These are phyloP conservation scores for Carassius auratus DNA, from an alignment of 2,113 vertebrate species.

Conservation along the genomic window DNA sequence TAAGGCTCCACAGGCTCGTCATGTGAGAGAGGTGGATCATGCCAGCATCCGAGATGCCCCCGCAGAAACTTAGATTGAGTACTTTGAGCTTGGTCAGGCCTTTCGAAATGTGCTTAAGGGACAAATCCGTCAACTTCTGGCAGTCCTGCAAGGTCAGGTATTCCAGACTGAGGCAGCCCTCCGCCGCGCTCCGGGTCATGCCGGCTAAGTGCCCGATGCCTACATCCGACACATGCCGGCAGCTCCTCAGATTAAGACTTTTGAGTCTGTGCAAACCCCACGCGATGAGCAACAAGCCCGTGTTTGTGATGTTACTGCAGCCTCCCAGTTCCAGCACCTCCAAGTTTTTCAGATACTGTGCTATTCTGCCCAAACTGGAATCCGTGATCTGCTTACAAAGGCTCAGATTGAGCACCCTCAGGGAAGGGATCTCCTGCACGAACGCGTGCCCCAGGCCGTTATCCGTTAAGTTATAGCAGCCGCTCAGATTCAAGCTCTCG, in stretches of 20 bases:
- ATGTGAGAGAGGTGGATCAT: constrained; percentile 98
- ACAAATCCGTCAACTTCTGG: constrained; percentile 96
- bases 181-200: constrained; percentile 95
- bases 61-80: constrained; percentile 98
- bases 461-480: constrained; percentile 99
- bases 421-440: constrained; percentile 94
- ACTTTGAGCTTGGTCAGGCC: constrained; percentile 90
- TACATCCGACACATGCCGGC: constrained; percentile 95
- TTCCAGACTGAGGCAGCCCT: constrained; percentile 94
- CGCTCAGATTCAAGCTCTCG: constrained; percentile 98
- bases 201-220: constrained; percentile 98
- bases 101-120: constrained; percentile 96
- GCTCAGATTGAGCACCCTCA: constrained; percentile 94
- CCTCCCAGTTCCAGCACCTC: constrained; percentile 96
- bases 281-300: constrained; percentile 91
- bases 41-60: constrained; percentile 95
- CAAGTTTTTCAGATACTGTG: constrained; percentile 95
- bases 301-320: constrained; percentile 99
- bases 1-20: constrained; percentile 93
- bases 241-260: constrained; percentile 96
- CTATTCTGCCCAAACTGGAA: constrained; percentile 96
- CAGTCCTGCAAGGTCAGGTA: constrained; percentile 98
- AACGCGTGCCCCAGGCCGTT: constrained; percentile 98
- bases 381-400: constrained; percentile 99
- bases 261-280: constrained; percentile 98